Percentiles rank a stretch among this genome's conserved stretches.
phyloP scores from a whole-genome alignment of 2,113 vertebrate species.

The Protomyctophum bolini region DNA sequence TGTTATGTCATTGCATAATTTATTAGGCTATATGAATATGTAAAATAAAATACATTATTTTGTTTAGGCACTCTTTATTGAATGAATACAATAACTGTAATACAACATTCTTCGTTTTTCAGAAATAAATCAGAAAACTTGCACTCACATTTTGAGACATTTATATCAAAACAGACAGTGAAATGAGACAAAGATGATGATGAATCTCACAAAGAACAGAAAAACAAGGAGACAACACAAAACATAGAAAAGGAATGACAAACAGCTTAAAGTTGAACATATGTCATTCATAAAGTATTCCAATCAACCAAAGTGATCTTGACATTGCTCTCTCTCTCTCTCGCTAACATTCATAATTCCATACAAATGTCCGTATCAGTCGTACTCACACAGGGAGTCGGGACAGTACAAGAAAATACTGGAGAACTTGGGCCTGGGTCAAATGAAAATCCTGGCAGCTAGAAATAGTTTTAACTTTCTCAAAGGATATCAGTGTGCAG shows the following conservation, averaged over 20 bases:
- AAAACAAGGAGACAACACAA: conserved; percentile 35
- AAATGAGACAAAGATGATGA: conserved; percentile 15
- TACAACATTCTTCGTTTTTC: not conserved
- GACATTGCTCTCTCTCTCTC: conserved; percentile 19
- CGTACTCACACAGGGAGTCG: conserved; percentile 51
- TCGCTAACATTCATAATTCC: conserved; percentile 52
- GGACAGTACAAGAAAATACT: conserved; percentile 36
- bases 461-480: conserved; percentile 30
- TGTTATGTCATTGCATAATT: no score
- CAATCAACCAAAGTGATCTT: conserved; percentile 57
- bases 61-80: no score
- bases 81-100: no score
- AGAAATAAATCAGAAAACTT: conserved; percentile 28
- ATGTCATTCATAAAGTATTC: conserved; percentile 41
- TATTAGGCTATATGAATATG: no score
- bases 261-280: conserved; percentile 55
- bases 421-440: conserved; percentile 42
- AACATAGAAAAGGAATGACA: no score
- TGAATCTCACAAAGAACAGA: conserved; percentile 24
- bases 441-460: conserved; percentile 53
- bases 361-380: conserved; percentile 61
- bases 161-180: no score
- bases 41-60: no score
- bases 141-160: no score
- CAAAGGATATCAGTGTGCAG: not conserved